These are phyloP conservation scores for Drepana arcuata DNA, from an alignment of 1,140 invertebrate genomes.

Conservation along the genomic window DNA sequence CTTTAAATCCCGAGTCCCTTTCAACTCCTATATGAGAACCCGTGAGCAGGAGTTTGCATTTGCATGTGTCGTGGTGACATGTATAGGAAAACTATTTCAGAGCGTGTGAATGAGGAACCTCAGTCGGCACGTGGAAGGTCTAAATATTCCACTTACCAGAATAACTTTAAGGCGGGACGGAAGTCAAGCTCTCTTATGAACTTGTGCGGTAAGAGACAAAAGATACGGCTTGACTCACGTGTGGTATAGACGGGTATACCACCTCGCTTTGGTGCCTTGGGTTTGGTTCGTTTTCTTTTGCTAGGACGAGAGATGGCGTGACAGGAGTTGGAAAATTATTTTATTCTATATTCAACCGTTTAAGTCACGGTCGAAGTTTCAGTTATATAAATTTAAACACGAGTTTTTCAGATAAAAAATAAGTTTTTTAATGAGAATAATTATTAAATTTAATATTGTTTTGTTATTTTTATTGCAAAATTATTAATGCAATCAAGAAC, in stretches of 20 bases:
- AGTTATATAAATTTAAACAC: no score
- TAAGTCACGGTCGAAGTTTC: no score
- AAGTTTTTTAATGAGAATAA: no score
- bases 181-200: conserved; percentile 95
- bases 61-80: conserved; percentile 41
- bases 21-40: no score
- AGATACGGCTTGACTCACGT: conserved; percentile 47
- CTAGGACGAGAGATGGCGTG: conserved; percentile 16
- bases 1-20: no score
- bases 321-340: neutral
- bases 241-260: conserved; percentile 35
- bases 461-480: no score
- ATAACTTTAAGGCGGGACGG: conserved; percentile 83
- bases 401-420: no score
- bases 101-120: conserved; percentile 78
- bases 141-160: conserved; percentile 88
- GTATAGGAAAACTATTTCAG: conserved; percentile 66
- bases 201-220: conserved; percentile 87
- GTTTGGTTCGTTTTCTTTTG: conserved; percentile 42
- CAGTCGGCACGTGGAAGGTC: conserved; percentile 83
- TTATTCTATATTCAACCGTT: no score
- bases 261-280: conserved; percentile 53
- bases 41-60: conserved; percentile 20
- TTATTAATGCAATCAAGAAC: no score
- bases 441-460: no score